Evolutionary conservation across 92 coral and sea anemone species (phyloP), one percentile per base, ranked within the genome.

Genomic region (Palythoa caribaeorum): DNA sequence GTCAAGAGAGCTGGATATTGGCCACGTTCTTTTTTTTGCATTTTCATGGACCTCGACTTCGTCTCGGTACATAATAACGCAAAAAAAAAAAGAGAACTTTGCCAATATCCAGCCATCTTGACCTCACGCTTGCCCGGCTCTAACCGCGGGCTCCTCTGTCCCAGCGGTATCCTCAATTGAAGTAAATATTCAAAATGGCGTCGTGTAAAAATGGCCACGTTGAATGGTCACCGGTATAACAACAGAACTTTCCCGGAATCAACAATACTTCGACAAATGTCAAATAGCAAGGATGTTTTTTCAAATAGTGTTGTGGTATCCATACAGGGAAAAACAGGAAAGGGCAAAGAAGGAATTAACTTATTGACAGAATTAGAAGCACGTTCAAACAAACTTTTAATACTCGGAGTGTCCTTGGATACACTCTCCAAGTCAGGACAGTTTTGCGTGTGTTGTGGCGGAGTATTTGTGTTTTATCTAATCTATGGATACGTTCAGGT

Each of bases 401-500:
- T 97, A 8, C 73, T 95, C 52, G 99, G 99, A 20, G 51, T 95
- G 68, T 88, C 96, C 0, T 84, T 97, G 40, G 94, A 95, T 73
- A 83, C 90, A 17, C 86, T 95, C 13, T 94, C 99, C 10, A 91
- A 84, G 74, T 66, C 93, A 39, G 81, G 85, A n/a, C 98, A 95
- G 86, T 91, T 97, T 65, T 87, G 73, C 28, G 79, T 97, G 71
- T 97, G 98, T 55, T 97, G 98, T 90, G 92, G 94, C 19, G 99
- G 99, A 36, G 99, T 97, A 3, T 91, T 97, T 38, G 60, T 94
- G n/a, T 97, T 95, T 87, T 97, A 95, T 87, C 92, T 97, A 0
- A 85, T 97, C 51, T 97, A 97, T 91, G 99, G 99, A 75, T 95
- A 95, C 88, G 96, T 97, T 15, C 99, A 97, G 94, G 99, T 96